phyloP scores from a whole-genome alignment of 1,140 invertebrate genomes.

The Camponotus vicinus region DNA sequence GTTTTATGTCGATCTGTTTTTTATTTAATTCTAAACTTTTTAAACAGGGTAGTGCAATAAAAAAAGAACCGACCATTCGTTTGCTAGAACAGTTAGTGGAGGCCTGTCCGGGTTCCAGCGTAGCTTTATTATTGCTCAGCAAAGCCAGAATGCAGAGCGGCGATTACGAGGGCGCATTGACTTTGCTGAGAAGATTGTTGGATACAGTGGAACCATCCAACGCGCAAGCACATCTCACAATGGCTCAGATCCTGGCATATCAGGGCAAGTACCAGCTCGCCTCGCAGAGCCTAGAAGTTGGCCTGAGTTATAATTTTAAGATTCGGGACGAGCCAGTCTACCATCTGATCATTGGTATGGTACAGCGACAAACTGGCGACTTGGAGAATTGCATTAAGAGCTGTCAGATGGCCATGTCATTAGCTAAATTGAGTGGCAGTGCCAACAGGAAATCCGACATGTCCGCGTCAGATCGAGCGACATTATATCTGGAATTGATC shows the following conservation, averaged over 20 bases:
- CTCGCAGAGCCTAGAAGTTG: constrained; percentile 94
- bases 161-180: constrained; percentile 89
- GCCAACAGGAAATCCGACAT: constrained; percentile 81
- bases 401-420: constrained; percentile 90
- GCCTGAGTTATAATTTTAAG: constrained; percentile 96
- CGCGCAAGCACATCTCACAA: constrained; percentile 93
- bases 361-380: constrained; percentile 93
- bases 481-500: constrained; percentile 95
- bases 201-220: constrained; percentile 92
- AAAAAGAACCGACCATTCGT: constrained; percentile 87
- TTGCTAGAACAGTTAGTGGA: constrained; percentile 92
- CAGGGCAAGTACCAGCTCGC: constrained; percentile 93
- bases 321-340: constrained; percentile 96
- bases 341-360: constrained; percentile 94
- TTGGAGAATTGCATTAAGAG: constrained; percentile 92
- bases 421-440: constrained; percentile 77
- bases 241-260: constrained; percentile 94
- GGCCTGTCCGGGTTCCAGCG: constrained; percentile 93
- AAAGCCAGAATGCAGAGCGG: constrained; percentile 93
- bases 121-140: constrained; percentile 91
- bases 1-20: not conserved
- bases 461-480: constrained; percentile 92
- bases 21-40: not conserved
- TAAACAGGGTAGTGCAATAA: constrained; percentile 62
- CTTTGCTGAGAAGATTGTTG: constrained; percentile 90